Evolutionary conservation across 2,888 invertebrate species (phyloP), one percentile per base, ranked within the genome.

Genomic region (Diadegma fenestrale): DNA sequence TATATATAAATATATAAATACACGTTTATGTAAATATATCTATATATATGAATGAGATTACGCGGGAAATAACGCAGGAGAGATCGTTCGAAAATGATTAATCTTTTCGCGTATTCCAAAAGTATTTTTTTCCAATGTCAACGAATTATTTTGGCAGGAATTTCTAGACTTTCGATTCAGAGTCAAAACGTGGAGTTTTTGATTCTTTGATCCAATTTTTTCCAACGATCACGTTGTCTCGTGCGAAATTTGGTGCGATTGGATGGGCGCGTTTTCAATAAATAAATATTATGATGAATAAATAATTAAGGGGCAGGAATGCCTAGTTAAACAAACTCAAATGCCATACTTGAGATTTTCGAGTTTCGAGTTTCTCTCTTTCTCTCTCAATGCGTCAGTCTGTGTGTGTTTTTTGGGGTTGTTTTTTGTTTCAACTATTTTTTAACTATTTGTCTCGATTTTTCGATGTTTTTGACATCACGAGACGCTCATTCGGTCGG

Each of bases 41-140:
- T 73, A 19, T 48, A 76, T 22, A 19, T 72, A 41, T 45, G 43
- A 68, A 43, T 71, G 43, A 61, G 71, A 77, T 68, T 58, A 12
- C 77, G 71, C 76, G 41, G 22, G 14, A 26, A 45, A n/a, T 76
- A n/a, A 30, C 66, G n/a, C 79, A 48, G 41, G 54, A 78, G 84
- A 76, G 61, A 64, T 22, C 58, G 14, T 58, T 19, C 2, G 17
- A 19, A 51, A n/a, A 51, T 10, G 37, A 37, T 37, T 37, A 37
- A 37, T 37, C 37, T 51, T 8, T 6, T 22, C 51, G 19, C 7
- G n/a, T 51, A 8, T 19, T n/a, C 19, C 8, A 51, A 51, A 19
- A n/a, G 54, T n/a, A 54, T 58, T 58, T 26, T 58, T 26, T 26
- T 26, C 14, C 58, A 22, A 26, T 6, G 5, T 26, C 26, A 58